Percentiles rank a stretch among this genome's conserved stretches.
Evolutionary conservation across 2,113 vertebrate genomes (phyloP).

Genomic region (Tychaedon coryphoeus): DNA sequence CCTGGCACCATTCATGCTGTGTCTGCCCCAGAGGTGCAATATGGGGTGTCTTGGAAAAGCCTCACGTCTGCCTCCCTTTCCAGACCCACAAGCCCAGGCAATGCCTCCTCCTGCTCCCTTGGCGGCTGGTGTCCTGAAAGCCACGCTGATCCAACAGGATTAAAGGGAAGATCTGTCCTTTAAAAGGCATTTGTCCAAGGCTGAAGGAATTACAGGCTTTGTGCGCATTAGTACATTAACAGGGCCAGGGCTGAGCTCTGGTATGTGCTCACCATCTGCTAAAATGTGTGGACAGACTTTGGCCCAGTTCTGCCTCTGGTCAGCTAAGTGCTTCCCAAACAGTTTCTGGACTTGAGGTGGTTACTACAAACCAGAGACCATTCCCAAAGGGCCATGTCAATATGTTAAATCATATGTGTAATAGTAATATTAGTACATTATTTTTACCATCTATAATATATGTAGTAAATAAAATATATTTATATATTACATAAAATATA

Average conservation of each 20-base stretch:
- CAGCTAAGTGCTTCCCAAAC: background rate
- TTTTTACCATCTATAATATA: background rate
- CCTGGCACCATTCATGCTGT: rapidly evolving
- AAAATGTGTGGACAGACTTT: background rate
- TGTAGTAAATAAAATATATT: background rate
- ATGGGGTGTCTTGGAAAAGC: background rate
- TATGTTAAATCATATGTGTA: background rate
- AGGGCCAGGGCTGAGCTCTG: background rate
- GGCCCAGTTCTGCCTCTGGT: background rate
- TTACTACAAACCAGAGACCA: background rate
- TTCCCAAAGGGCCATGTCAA: background rate
- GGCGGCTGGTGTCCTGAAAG: background rate
- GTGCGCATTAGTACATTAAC: background rate
- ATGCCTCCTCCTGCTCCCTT: background rate
- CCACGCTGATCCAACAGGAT: background rate
- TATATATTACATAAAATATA: too few species aligned
- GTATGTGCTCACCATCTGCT: background rate
- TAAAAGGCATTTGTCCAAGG: background rate
- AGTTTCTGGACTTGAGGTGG: background rate
- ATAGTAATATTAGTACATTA: background rate
- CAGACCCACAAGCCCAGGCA: background rate
- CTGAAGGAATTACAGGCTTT: background rate
- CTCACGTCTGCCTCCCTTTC: background rate
- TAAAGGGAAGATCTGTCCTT: background rate
- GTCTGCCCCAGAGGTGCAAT: background rate